Evolutionary conservation across 2,888 invertebrate genomes (phyloP), one percentile per base, ranked within the genome.

Genomic region (Hermaeophaga mercurialis): DNA sequence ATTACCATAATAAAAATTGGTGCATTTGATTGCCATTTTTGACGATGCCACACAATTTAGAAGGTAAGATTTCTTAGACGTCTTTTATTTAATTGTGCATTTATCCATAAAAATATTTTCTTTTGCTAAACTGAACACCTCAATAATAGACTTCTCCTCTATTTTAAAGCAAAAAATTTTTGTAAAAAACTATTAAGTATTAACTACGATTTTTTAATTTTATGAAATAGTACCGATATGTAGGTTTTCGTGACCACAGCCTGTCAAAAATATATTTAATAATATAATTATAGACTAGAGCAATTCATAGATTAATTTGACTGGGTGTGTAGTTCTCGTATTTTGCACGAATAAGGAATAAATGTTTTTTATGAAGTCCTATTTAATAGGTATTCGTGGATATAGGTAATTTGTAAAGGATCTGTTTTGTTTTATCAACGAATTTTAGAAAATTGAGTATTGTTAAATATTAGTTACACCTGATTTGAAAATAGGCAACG

Each of bases 251-350:
- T 52, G 52, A 52, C 34, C 12, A 24, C 15, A 43, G 3, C 43
- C 22, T 43, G 43, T 43, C 43, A 43, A 24, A 43, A 43, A 26
- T 24, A 14, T 26, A 24, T 43, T 26, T 43, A 43, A 43, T 43
- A 43, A 43, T 43, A 43, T 43, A 43, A 43, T 43, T 24, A 43
- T 43, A 43, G 43, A 12, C 14, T 14, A 8, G 5, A 12, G 26
- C 24, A 26, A 43, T 43, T 43, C 43, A 43, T 33, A 43, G 43
- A 52, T 52, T 52, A 34, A 52, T 52, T 44, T 52, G 52, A 43
- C 33, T 50, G 50, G 50, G 22, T 43, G 50, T 50, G 41, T 50
- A 44, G 43, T 33, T 44, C 44, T 52, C 43, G 52, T 24, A 52
- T 52, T 34, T 43, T 24, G 34, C 43, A 43, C 33, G 50, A 50